These are phyloP conservation scores for Drosophila pseudoobscura DNA, from an alignment of 1,140 invertebrate species.

Conservation along the genomic window DNA sequence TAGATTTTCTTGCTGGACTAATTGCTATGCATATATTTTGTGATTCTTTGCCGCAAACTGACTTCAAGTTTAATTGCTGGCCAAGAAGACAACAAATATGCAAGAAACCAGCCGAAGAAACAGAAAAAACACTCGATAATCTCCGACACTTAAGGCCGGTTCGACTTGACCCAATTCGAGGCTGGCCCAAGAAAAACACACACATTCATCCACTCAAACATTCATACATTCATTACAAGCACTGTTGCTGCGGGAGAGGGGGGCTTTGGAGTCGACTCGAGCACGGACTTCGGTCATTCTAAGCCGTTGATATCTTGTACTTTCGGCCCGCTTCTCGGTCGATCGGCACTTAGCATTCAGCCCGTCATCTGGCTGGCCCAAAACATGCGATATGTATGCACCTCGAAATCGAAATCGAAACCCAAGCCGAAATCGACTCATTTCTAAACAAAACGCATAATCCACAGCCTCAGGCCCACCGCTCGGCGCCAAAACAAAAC, in stretches of 20 bases:
- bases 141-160: slow-evolving; percentile 38
- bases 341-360: slow-evolving; percentile 60
- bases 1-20: no score
- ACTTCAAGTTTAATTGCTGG: slow-evolving; percentile 52
- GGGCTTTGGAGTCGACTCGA: background rate
- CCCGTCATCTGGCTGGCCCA: slow-evolving; percentile 33
- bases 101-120: slow-evolving; percentile 12
- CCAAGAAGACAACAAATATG: slow-evolving; percentile 10
- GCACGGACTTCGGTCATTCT: slow-evolving; percentile 42
- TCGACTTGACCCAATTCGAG: slow-evolving; percentile 70
- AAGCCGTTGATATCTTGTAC: slow-evolving; percentile 24
- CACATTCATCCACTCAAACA: background rate
- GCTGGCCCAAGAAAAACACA: slow-evolving; percentile 35
- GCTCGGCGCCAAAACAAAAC: background rate
- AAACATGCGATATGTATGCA: slow-evolving; percentile 61
- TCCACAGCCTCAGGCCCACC: slow-evolving; percentile 1
- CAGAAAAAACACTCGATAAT: slow-evolving; percentile 8
- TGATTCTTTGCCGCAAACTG: slow-evolving; percentile 13
- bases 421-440: slow-evolving; percentile 17
- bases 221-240: slow-evolving; percentile 11
- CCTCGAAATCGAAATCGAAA: slow-evolving; percentile 20
- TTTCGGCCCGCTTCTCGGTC: slow-evolving; percentile 8
- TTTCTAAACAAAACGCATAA: slow-evolving; percentile 62
- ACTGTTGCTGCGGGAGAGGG: background rate
- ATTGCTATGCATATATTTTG: background rate